Percentiles rank a stretch among this genome's conserved stretches.
phyloP scores from a whole-genome alignment of 2,797 vertebrate genomes.

The Danio kyathit region DNA sequence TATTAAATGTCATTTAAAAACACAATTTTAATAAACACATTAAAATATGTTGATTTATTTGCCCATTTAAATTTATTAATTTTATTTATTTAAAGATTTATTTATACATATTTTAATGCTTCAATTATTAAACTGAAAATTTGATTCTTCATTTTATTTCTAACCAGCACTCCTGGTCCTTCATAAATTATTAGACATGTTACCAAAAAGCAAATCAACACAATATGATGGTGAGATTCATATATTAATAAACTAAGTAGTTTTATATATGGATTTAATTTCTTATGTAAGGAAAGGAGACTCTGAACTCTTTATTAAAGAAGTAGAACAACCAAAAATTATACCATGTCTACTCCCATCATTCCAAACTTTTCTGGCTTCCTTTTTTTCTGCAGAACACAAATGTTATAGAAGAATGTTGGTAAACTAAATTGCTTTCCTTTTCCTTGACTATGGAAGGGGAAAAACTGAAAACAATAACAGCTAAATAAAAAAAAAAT shows the following conservation, averaged over 20 bases:
- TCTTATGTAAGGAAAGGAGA: neutral
- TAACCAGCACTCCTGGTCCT: no score
- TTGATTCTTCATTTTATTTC: no score
- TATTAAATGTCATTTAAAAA: no score
- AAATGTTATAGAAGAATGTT: neutral
- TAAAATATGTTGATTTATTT: no score
- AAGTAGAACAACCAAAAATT: neutral
- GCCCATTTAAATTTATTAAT: no score
- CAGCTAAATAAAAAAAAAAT: no score
- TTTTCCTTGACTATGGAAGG: no score
- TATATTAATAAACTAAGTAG: neutral
- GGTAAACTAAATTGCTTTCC: neutral
- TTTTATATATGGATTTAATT: neutral
- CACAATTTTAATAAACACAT: no score
- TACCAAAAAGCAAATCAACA: neutral
- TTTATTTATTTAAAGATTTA: no score
- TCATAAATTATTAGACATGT: neutral
- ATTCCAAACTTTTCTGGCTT: neutral
- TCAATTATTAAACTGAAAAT: no score
- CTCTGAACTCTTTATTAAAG: neutral
- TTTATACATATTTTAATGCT: no score
- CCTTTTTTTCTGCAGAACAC: neutral
- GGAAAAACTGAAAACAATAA: neutral
- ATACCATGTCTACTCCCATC: fast-evolving
- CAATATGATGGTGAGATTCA: neutral